Percentiles rank a stretch among this genome's conserved stretches.
phyloP scores from a whole-genome alignment of 2,888 invertebrate genomes.

The Tetragonula carbonaria region DNA sequence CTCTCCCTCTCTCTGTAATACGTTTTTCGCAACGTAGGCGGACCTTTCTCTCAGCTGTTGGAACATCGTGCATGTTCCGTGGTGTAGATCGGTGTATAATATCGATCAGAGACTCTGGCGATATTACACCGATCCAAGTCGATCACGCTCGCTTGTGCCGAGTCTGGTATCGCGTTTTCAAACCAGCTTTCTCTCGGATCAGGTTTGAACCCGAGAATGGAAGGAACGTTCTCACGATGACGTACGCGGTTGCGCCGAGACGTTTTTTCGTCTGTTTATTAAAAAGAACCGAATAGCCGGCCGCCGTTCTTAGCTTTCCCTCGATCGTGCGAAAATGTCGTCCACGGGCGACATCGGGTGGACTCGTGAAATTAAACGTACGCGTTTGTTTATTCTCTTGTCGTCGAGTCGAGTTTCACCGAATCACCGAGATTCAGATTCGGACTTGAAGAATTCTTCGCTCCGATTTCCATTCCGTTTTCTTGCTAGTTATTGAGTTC shows the following conservation, averaged over 20 bases:
- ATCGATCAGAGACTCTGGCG: constrained; percentile 24
- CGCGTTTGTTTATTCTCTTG: neutral
- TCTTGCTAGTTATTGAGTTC: too few relatives aligned
- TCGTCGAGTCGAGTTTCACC: neutral
- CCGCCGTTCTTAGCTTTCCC: constrained; percentile 59
- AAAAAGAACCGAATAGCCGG: constrained; percentile 32
- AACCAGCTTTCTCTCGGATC: constrained; percentile 69
- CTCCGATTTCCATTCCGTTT: too few relatives aligned
- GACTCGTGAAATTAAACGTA: constrained; percentile 1
- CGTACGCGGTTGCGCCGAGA: constrained; percentile 49
- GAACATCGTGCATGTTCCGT: too few relatives aligned
- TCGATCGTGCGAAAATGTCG: constrained; percentile 40
- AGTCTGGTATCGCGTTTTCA: constrained; percentile 62
- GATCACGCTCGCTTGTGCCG: constrained; percentile 11
- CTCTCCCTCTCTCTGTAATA: too few relatives aligned
- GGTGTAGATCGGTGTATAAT: constrained; percentile 33
- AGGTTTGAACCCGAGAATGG: constrained; percentile 63
- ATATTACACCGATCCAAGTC: constrained; percentile 32
- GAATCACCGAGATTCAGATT: too few relatives aligned
- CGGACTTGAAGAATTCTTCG: too few relatives aligned
- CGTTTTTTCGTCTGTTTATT: constrained; percentile 57
- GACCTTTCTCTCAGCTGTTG: too few relatives aligned
- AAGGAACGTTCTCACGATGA: constrained; percentile 63
- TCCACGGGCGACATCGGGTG: neutral
- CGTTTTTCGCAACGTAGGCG: too few relatives aligned